Evolutionary conservation across 2,888 invertebrate genomes (phyloP), one percentile per base, ranked within the genome.

Genomic region (Coelogynopora nodosa): DNA sequence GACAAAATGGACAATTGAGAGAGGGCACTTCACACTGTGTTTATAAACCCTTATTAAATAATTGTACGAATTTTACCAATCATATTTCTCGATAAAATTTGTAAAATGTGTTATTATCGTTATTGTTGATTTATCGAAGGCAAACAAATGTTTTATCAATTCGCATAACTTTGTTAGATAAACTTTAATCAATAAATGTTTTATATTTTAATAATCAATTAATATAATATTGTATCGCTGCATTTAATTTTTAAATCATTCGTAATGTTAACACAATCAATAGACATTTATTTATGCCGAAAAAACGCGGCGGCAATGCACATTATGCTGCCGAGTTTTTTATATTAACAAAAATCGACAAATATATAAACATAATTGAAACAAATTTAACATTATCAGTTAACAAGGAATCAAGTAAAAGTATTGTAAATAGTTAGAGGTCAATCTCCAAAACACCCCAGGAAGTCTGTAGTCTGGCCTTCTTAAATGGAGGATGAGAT

Each of bases 401-500:
- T 49, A 49, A 49, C 49, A 49, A 49, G 49, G 49, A 49, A 49
- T 49, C 49, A 49, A 49, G 49, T 18, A 49, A 49, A 49, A 49
- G 49, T 49, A 5, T 10, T 49, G 49, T 49, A 49, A 49, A 49
- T 49, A 49, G 49, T 49, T 49, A 49, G 49, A 49, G 49, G 49
- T 49, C 49, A 49, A 49, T 49, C 49, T 49, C 18, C 49, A 49
- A 49, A 74, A 74, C 74, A 2, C 74, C 74, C 23, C 74, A 74
- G 74, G 27, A 74, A 74, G 74, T 74, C 23, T 74, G 27, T 74
- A 74, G 74, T 74, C 74, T 74, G 74, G 74, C 74, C 27, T 74
- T 74, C 23, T 74, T 74, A 74, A 74, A 23, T 74, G 74, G 74
- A 74, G 23, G 74, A 74, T 74, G 74, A 74, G 18, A 74, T 74